Conservation (phyloP, 2,888 invertebrate genomes). For the Amorpha juglandis region DNA sequence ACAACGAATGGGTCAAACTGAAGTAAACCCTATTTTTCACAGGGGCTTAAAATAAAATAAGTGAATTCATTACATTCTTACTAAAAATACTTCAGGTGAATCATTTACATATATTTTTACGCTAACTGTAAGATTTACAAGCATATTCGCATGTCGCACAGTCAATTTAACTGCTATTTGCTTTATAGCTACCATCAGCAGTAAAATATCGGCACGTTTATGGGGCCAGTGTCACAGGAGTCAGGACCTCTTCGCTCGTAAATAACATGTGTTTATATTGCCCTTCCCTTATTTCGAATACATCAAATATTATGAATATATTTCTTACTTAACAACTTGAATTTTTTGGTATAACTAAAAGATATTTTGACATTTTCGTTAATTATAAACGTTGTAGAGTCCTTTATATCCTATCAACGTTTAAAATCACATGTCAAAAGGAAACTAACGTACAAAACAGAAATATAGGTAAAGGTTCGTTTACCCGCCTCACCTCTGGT, state of each 20-base stretch:
- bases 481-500: constrained; percentile 28
- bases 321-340: not conserved
- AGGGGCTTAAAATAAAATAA: not conserved
- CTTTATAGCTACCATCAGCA: constrained; percentile 17
- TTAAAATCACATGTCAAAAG: not conserved
- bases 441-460: not conserved
- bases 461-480: constrained; percentile 22
- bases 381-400: too few relatives aligned
- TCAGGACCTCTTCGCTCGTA: constrained; percentile 6
- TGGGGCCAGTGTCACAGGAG: constrained; percentile 7
- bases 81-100: too few relatives aligned
- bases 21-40: too few relatives aligned
- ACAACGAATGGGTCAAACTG: too few relatives aligned
- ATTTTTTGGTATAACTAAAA: too few relatives aligned
- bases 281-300: constrained; percentile 21
- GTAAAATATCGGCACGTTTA: constrained; percentile 21
- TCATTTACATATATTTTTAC: not conserved
- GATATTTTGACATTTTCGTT: too few relatives aligned
- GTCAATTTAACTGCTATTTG: constrained; percentile 20
- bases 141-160: not conserved
- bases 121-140: constrained; percentile 1
- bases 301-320: constrained; percentile 22
- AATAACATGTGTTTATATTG: constrained; percentile 9
- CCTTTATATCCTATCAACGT: not conserved
- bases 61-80: not conserved